Base-by-base conservation (phyloP, 2,888 invertebrate genomes). In the Tetropium fuscum region DNA sequence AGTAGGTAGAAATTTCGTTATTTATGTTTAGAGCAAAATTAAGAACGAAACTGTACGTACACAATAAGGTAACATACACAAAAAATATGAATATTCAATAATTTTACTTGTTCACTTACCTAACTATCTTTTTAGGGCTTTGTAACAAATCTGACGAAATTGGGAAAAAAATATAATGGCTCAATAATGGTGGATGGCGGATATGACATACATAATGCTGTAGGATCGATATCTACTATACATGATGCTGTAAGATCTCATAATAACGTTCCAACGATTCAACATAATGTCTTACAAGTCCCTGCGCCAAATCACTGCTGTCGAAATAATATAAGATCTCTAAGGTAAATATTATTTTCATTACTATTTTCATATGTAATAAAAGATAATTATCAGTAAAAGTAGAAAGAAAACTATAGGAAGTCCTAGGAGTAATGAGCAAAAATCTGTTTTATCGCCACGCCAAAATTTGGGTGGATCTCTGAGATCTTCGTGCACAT, bases 171-270 rank as follows among this genome's bases (percentile, higher is more conserved):
- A 22, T 20, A 34, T n/a, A 13, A 41, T 30, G 62, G 62, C 43
- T 53, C 60, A 36, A 58, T 64, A 13, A 60, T 58, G 56, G 13
- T 65, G 3, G 61, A 63, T 10, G 61, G 65, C 36, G 48, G 59
- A 6, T 49, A 53, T 8, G 62, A 60, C 7, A 61, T 60, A 5
- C 40, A n/a, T n/a, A n/a, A n/a, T n/a, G n/a, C n/a, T n/a, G n/a
- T n/a, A n/a, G n/a, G n/a, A n/a, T n/a, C n/a, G n/a, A n/a, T 67
- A 8, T 63, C 65, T 43, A 58, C 67, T 4, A 63, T 63, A 11
- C 63, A 63, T 30, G 53, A 62, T 16, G 48, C 56, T 4, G 59
- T 66, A 6, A 56, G 64, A 34, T 58, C 64, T 6, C 34, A 30
- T 3, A 56, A 55, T 16, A 59, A 60, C 22, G 62, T 66, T 55